Conservation (phyloP, 2,797 vertebrate species). For the Malurus leucopterus region DNA sequence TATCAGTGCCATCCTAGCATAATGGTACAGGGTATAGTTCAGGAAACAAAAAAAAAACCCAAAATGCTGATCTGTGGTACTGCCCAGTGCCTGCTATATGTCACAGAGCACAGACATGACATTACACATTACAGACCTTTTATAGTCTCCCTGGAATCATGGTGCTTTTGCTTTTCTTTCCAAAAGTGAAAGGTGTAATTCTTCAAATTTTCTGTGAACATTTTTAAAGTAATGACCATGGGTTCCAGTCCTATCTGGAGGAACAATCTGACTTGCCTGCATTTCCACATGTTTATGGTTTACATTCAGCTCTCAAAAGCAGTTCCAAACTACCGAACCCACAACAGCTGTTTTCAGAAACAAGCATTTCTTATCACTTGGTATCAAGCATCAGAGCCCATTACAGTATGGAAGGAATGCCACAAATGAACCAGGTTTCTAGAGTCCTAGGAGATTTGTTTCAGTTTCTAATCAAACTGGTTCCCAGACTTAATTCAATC, state of each 20-base stretch:
- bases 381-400: conserved; percentile 39
- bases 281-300: conserved; percentile 14
- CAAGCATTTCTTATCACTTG: background rate
- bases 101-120: background rate
- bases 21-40: background rate
- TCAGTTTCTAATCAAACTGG: conserved; percentile 61
- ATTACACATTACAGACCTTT: background rate
- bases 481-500: conserved; percentile 63
- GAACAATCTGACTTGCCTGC: conserved; percentile 20
- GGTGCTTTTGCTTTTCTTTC: background rate
- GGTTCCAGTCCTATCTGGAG: conserved; percentile 23
- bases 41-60: background rate
- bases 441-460: conserved; percentile 44
- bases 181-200: background rate
- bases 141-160: background rate
- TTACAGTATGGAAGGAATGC: conserved; percentile 50
- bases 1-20: background rate
- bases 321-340: conserved; percentile 44
- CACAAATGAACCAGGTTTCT: conserved; percentile 33
- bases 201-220: background rate
- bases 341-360: conserved; percentile 57
- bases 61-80: background rate
- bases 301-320: conserved; percentile 34
- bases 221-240: background rate
- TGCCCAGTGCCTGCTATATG: background rate